Base-by-base conservation (phyloP, 2,888 invertebrate genomes). In the Drosophila neotestacea region DNA sequence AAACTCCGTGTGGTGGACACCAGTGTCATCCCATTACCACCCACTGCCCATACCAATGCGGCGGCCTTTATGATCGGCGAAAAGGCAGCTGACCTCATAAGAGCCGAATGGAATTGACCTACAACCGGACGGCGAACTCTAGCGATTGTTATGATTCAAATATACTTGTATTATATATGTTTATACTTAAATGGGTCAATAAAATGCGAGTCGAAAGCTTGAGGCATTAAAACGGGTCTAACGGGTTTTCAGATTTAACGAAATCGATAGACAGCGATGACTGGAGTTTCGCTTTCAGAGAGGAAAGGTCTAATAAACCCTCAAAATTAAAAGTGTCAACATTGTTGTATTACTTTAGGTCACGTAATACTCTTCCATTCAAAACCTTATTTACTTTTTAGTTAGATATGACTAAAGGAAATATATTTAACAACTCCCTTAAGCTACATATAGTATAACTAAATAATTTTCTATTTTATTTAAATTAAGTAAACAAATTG, bases 41-140 rank as follows among this genome's bases (percentile, higher is more conserved):
- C 95, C 28, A 94, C 95, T 0, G 95, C 95, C 3, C 95, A 96
- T 86, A 95, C 95, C 0, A 94, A 95, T 90, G 95, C 95, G 0
- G 95, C 95, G 0, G 94, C 95, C 0, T 94, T 95, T 76, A 95
- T 96, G 94, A 94, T 96, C 51, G 96, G 95, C 0, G 96, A 96
- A 90, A 95, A 95, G 88, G 95, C 94, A 1, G 94, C 95, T 0
- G 95, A 96, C 89, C 92, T 96, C 90, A 94, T 96, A 7, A 68
- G 64, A 6, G 52, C 42, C 51, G 82, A 84, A 3, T 85, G 85
- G 85, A 59, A 48, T 6, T 85, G 65, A 73, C 36, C 30, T 30
- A 44, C 9, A 36, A 30, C 5, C 9, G n/a, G 4, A n/a, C 27
- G 38, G 5, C 2, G 7, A 30, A 10, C 11, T 36, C 38, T 4